Evolutionary conservation across 53 echinoderm and acorn worm genomes (phyloP).

Genomic region (Echinometra lucunter): DNA sequence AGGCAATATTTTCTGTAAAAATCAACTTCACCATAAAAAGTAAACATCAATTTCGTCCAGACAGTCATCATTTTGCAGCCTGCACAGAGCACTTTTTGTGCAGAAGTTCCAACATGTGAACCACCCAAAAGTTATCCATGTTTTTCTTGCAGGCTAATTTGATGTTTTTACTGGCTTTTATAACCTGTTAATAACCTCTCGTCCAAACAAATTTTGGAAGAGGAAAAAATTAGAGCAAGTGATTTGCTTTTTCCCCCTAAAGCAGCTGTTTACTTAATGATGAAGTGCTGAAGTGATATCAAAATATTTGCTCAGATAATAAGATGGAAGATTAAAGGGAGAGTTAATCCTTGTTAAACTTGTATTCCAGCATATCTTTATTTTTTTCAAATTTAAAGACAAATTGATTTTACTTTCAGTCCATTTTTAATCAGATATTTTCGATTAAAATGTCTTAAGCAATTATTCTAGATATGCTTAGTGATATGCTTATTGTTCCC

Average conservation of each 20-base stretch:
- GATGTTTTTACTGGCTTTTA: constrained; percentile 1
- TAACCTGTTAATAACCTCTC: constrained; percentile 14
- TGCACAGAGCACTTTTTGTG: not conserved
- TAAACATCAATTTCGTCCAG: not conserved
- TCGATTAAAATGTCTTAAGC: too few relatives aligned
- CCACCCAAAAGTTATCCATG: not conserved
- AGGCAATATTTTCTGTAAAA: not conserved
- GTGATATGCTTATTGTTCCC: too few relatives aligned
- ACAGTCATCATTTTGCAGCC: not conserved
- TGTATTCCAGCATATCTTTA: too few relatives aligned
- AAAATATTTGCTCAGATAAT: not conserved
- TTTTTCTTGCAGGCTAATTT: constrained; percentile 31
- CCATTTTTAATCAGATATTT: too few relatives aligned
- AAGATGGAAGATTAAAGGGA: not conserved
- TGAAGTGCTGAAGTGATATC: not conserved
- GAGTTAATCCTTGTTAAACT: too few relatives aligned
- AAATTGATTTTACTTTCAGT: too few relatives aligned
- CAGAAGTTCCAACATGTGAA: not conserved
- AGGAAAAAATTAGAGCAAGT: not conserved
- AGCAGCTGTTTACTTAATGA: not conserved
- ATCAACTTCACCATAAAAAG: not conserved
- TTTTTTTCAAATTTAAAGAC: too few relatives aligned
- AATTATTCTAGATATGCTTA: too few relatives aligned
- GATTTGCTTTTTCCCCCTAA: not conserved
- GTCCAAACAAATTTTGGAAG: not conserved